Conservation (phyloP, 2,113 vertebrate genomes). For the Passer montanus region DNA sequence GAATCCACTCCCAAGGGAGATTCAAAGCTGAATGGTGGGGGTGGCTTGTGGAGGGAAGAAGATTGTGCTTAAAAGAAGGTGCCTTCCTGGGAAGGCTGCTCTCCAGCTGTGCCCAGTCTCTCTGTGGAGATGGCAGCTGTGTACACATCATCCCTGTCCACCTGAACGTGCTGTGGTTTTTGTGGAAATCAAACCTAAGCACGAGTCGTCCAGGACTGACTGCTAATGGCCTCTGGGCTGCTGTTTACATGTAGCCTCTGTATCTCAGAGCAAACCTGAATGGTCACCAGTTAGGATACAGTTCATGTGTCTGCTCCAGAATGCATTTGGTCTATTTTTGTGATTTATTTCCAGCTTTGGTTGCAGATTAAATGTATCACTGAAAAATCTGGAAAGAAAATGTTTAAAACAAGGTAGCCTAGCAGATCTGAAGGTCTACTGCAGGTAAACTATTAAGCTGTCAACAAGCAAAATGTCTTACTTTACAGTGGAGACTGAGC, state of each 20-base stretch:
- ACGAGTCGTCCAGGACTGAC: background rate
- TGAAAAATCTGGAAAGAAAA: background rate
- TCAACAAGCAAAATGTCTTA: background rate
- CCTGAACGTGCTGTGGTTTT: background rate
- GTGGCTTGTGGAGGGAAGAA: background rate
- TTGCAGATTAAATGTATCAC: background rate
- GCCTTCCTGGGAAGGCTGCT: background rate
- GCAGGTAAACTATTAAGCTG: background rate
- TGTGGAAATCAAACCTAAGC: background rate
- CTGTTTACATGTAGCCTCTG: accelerated
- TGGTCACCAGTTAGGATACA: background rate
- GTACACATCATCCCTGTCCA: background rate
- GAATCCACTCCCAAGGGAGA: accelerated
- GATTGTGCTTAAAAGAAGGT: background rate
- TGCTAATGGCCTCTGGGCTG: background rate
- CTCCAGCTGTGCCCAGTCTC: background rate
- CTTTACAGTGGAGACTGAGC: background rate
- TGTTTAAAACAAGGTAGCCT: background rate
- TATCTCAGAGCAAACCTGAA: background rate
- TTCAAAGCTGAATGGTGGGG: background rate
- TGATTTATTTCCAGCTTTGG: background rate
- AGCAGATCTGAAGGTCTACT: background rate
- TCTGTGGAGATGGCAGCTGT: background rate
- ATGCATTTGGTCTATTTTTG: background rate
- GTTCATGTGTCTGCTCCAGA: background rate